A percentile compares a stretch with the other conserved stretches of the same genome.
These are phyloP conservation scores for Hycleus phaleratus DNA, from an alignment of 1,140 invertebrate genomes.

Conservation along the genomic window DNA sequence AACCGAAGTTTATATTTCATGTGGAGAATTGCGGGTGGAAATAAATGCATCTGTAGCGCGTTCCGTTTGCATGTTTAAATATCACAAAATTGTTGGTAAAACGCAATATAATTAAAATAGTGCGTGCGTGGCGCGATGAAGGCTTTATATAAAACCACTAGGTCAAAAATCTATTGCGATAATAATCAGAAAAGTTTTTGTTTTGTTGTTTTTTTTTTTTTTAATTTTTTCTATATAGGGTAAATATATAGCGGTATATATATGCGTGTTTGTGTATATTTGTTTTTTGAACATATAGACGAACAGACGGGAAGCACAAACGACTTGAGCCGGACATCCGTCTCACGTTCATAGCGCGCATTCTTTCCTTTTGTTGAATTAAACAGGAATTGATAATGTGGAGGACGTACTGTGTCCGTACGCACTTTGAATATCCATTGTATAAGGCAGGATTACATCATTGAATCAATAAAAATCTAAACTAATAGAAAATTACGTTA, in stretches of 20 bases:
- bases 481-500: no score
- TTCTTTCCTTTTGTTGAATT: not conserved
- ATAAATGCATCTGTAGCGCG: constrained; percentile 5
- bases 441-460: no score
- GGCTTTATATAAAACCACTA: constrained; percentile 10
- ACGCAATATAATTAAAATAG: constrained; percentile 16
- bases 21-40: no score
- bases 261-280: not conserved
- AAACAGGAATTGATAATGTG: constrained; percentile 5
- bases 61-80: constrained; percentile 9
- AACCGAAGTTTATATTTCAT: no score
- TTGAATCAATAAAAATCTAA: no score
- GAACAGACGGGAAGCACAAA: constrained; percentile 15
- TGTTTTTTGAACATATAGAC: not conserved
- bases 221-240: no score
- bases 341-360: constrained; percentile 4
- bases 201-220: no score
- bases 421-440: not conserved
- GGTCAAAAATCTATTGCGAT: constrained; percentile 13
- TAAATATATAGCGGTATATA: no score
- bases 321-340: constrained; percentile 15
- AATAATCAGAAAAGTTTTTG: not conserved
- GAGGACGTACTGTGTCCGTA: constrained; percentile 1
- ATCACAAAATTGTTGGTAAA: not conserved
- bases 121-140: constrained; percentile 6